Evolutionary conservation across 2,888 invertebrate genomes (phyloP).

Genomic region (Drosophila pseudotalamancana): DNA sequence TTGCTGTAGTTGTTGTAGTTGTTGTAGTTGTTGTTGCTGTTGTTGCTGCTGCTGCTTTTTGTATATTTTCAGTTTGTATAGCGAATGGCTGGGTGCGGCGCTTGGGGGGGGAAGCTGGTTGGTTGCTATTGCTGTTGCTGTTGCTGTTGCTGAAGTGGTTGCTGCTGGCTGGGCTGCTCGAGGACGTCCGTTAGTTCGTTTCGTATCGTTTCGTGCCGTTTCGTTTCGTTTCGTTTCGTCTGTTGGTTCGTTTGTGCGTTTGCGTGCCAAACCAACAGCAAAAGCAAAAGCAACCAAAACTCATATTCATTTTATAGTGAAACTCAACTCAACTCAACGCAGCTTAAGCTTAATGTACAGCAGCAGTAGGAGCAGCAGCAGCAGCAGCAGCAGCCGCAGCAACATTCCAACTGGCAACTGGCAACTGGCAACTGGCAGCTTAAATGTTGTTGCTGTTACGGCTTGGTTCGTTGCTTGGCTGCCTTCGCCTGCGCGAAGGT

Average conservation of each 20-base stretch:
- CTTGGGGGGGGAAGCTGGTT: constrained; percentile 42
- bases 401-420: constrained; percentile 32
- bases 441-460: constrained; percentile 50
- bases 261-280: constrained; percentile 71
- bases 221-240: constrained; percentile 26
- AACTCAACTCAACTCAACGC: constrained; percentile 65
- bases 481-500: constrained; percentile 65
- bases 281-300: constrained; percentile 62
- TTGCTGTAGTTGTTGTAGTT: constrained; percentile 47
- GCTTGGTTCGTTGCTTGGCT: constrained; percentile 39
- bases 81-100: constrained; percentile 27
- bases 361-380: constrained; percentile 29
- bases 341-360: constrained; percentile 68
- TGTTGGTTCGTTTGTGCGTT: constrained; percentile 61
- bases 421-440: constrained; percentile 48
- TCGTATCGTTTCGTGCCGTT: constrained; percentile 38
- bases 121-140: constrained; percentile 32
- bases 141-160: constrained; percentile 43
- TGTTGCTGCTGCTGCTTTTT: constrained; percentile 52
- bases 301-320: constrained; percentile 74
- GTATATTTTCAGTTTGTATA: constrained; percentile 54
- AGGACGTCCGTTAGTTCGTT: constrained; percentile 67
- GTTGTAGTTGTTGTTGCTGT: constrained; percentile 47
- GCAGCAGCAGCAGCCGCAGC: too few relatives aligned
- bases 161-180: constrained; percentile 69